Evolutionary conservation across 1,140 invertebrate genomes (phyloP), one percentile per base, ranked within the genome.

Genomic region (Streblospio benedicti): DNA sequence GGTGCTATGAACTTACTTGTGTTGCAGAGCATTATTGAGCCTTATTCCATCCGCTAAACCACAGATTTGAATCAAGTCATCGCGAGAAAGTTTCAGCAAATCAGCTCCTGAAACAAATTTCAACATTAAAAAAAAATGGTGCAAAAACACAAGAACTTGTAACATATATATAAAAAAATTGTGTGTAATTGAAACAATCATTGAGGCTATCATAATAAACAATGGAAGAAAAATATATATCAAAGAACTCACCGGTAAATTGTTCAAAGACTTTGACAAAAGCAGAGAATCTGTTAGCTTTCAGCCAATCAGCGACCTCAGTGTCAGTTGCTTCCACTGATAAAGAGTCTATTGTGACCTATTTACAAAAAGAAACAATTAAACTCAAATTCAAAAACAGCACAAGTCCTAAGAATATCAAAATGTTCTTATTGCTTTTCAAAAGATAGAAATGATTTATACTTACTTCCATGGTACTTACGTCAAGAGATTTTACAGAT

Each of bases 1-100:
- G 18, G 23, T 14, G 12, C 6, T 9, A 70, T 50, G 54, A 63
- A 64, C 70, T 69, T 70, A 80, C 77, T 77, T 80, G 41, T 76
- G 76, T 68, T 93, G 90, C 44, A 97, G 77, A 44, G 88, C 86
- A 79, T 96, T 96, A 76, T 86, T 93, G 35, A 97, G 82, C 66
- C 92, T 82, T 56, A 97, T 93, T n/a, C 83, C 83, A 76, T 96
- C 91, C 53, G 90, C 87, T 35, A 94, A 77, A 0, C 92, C 92
- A 75, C 91, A 94, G 53, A 97, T 93, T 78, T 95, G 89, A 52
- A 95, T 90, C 14, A 95, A 80, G 79, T 97, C 92, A 63, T 93
- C 89, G 50, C 90, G 83, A 1, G 87, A 87, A 64, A 96, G 78
- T 60, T 90, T 82, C 55, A 96, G 76, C 65, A 96, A 83, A 79